Conservation (phyloP, 64 coral and sea anemone species). For the Actinia equina region DNA sequence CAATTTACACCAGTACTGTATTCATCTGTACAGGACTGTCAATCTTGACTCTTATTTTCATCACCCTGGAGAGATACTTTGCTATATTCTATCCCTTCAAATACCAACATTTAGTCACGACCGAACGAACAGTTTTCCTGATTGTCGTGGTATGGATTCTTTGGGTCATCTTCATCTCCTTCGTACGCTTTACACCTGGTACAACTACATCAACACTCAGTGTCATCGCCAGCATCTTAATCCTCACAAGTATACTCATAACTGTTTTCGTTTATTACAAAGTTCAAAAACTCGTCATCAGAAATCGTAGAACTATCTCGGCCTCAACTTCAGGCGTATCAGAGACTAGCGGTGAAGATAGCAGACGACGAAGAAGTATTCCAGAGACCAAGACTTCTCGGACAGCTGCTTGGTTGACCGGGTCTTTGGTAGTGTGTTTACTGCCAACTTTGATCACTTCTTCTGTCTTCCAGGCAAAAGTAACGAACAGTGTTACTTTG, state of each 20-base stretch:
- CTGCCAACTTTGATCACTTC: conserved; percentile 48
- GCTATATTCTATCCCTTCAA: conserved; percentile 76
- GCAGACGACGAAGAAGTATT: neutral
- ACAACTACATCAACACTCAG: conserved; percentile 24
- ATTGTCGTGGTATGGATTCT: conserved; percentile 48
- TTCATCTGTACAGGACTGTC: conserved; percentile 65
- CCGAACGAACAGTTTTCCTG: conserved; percentile 11
- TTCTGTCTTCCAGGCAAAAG: conserved; percentile 16
- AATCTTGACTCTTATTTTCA: conserved; percentile 58
- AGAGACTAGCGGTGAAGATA: neutral
- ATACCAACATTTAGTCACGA: conserved; percentile 50
- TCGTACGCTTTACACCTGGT: conserved; percentile 35
- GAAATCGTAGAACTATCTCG: conserved; percentile 9
- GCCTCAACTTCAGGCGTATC: neutral
- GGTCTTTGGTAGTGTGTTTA: conserved; percentile 51
- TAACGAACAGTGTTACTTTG: conserved; percentile 22
- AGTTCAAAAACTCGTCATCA: conserved; percentile 36
- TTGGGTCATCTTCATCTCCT: conserved; percentile 49
- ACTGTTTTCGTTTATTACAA: conserved; percentile 62
- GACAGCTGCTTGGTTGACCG: conserved; percentile 54
- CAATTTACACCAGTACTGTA: conserved; percentile 47
- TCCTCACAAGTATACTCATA: conserved; percentile 38
- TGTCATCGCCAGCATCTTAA: conserved; percentile 34
- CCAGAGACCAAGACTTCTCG: conserved; percentile 52
- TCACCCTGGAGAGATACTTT: conserved; percentile 69